Evolutionary conservation across 2,888 invertebrate species (phyloP), one percentile per base, ranked within the genome.

Genomic region (Microctonus brassicae): DNA sequence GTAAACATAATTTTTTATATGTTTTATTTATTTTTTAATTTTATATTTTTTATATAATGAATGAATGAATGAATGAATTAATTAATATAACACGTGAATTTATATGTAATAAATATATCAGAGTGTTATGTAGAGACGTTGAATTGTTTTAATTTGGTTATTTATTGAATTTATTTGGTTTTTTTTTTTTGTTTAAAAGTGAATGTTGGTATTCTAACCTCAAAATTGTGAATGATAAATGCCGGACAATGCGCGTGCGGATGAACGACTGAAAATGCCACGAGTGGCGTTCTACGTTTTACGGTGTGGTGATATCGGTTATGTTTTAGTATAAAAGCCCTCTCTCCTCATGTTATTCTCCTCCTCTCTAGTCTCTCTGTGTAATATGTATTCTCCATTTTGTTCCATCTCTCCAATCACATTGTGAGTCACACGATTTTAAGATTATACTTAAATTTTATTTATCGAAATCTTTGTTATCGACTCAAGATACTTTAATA

Each of bases 201-300:
- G 22, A 17, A 17, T 22, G 26, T 57, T 11, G 11, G 57, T 6
- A 13, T 26, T 24, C 6, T n/a, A n/a, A n/a, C n/a, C n/a, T n/a
- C n/a, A n/a, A n/a, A n/a, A n/a, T n/a, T n/a, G n/a, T n/a, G n/a
- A n/a, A n/a, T n/a, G n/a, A 20, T 5, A 4, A 10, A 22, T 61
- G 5, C 39, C 20, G 22, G 4, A 64, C 79, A 69, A 75, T 78
- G 77, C 83, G 81, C 84, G 82, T 80, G 83, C 84, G 77, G 81
- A 81, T 79, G 82, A 81, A 82, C 83, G 82, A 86, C 86, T 86
- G 82, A 84, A 81, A 34, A 82, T 83, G 82, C 82, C 82, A 79
- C 82, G 79, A 80, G 77, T 74, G 78, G 80, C 75, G 77, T 78
- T 75, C 77, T 79, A 76, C 77, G 80, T 81, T 84, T 82, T 79